These are phyloP conservation scores for Rhea pennata DNA, from an alignment of 2,113 vertebrate species.

Conservation along the genomic window DNA sequence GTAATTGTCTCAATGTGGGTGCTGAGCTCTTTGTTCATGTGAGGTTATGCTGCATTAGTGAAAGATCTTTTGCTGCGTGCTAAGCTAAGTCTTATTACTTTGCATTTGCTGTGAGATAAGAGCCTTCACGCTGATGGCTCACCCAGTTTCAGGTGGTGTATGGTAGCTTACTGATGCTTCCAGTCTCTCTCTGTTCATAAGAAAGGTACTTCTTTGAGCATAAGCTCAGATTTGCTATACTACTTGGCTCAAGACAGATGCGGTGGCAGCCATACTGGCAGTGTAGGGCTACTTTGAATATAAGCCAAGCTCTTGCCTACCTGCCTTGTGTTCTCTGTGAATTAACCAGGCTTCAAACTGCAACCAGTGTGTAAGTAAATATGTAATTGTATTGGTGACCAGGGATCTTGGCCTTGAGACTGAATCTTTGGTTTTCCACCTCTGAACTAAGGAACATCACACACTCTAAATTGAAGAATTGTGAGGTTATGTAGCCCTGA, in stretches of 20 bases:
- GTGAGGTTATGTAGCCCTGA: background rate
- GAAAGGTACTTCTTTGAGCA: background rate
- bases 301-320: background rate
- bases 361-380: background rate
- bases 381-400: background rate
- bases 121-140: background rate
- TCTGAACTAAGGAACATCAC: background rate
- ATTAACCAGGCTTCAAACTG: background rate
- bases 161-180: background rate
- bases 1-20: background rate
- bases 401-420: background rate
- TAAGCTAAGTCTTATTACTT: background rate
- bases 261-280: background rate
- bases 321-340: background rate
- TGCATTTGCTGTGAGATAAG: background rate
- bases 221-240: background rate
- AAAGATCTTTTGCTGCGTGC: background rate
- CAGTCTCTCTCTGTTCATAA: too few relatives aligned
- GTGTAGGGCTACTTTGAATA: background rate
- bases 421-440: background rate
- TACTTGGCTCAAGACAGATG: background rate
- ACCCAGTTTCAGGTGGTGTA: background rate
- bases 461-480: background rate
- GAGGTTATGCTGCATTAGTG: background rate
- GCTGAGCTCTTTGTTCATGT: background rate